Conservation (phyloP, 1,140 invertebrate genomes). For the Pseudomyrmex pallidus region DNA sequence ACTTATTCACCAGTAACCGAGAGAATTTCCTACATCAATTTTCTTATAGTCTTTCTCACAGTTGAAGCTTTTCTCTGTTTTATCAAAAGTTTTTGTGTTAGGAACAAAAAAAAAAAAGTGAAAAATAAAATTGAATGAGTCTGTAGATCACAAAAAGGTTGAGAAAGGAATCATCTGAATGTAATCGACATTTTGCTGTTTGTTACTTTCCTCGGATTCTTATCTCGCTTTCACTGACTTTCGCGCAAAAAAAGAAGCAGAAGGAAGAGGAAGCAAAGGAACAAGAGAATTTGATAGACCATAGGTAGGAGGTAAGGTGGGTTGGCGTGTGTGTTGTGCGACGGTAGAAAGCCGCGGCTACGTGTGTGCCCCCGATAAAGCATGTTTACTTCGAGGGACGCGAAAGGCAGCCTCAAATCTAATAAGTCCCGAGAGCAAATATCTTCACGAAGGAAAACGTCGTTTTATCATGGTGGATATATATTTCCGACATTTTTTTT, state of each 20-base stretch:
- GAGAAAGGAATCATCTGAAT: constrained; percentile 5
- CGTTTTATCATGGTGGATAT: constrained; percentile 51
- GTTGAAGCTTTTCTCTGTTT: neutral
- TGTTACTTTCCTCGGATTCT: constrained; percentile 25
- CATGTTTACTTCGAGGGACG: constrained; percentile 72
- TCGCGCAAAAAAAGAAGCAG: neutral
- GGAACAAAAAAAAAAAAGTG: no score
- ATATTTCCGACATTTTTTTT: constrained; percentile 50
- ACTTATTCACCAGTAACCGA: no score
- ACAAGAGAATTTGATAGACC: constrained; percentile 66
- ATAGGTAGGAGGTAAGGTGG: neutral
- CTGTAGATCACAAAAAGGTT: neutral
- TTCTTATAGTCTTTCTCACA: no score
- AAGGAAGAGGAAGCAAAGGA: neutral
- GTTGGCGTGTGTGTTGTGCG: constrained; percentile 7
- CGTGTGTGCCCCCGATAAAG: constrained; percentile 67
- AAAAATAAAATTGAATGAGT: no score
- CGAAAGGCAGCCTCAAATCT: constrained; percentile 71
- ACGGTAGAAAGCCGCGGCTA: constrained; percentile 18
- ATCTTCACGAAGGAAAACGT: constrained; percentile 62
- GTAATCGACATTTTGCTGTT: constrained; percentile 18
- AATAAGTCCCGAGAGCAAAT: constrained; percentile 76
- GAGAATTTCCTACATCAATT: no score
- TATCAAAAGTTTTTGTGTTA: neutral
- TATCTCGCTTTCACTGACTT: constrained; percentile 15